Evolutionary conservation across 2,888 invertebrate genomes (phyloP).

Genomic region (Patella caerulea): DNA sequence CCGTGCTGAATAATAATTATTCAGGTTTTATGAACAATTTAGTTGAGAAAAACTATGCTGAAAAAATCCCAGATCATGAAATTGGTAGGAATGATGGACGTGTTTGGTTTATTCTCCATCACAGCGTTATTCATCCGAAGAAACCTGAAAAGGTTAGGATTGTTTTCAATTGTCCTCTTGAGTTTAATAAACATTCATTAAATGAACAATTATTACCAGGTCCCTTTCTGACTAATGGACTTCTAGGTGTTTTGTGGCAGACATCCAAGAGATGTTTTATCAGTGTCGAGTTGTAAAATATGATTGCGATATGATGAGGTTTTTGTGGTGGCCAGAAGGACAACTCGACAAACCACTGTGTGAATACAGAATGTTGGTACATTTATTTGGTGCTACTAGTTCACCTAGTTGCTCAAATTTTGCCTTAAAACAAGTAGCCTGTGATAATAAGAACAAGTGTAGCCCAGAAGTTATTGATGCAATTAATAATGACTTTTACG

Average conservation of each 20-base stretch:
- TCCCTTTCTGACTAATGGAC: constrained; percentile 29
- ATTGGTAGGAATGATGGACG: not conserved
- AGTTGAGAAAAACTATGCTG: constrained; percentile 27
- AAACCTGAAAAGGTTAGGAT: constrained; percentile 30
- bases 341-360: not conserved
- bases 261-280: constrained; percentile 36
- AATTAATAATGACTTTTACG: constrained; percentile 30
- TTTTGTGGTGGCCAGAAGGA: constrained; percentile 21
- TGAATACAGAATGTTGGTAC: constrained; percentile 8
- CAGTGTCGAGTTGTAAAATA: constrained; percentile 25
- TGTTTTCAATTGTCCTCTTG: constrained; percentile 37
- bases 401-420: constrained; percentile 7
- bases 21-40: constrained; percentile 20
- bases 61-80: constrained; percentile 13
- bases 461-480: constrained; percentile 9
- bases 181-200: constrained; percentile 22
- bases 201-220: constrained; percentile 33
- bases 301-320: constrained; percentile 28
- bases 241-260: constrained; percentile 31
- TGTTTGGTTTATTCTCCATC: constrained; percentile 23
- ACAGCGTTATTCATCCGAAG: constrained; percentile 12
- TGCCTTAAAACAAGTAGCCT: not conserved
- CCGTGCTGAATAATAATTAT: constrained; percentile 13
- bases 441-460: constrained; percentile 3
- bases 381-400: constrained; percentile 10